Base-by-base conservation (phyloP, 1,140 invertebrate genomes). In the Zaprionus camerounensis region DNA sequence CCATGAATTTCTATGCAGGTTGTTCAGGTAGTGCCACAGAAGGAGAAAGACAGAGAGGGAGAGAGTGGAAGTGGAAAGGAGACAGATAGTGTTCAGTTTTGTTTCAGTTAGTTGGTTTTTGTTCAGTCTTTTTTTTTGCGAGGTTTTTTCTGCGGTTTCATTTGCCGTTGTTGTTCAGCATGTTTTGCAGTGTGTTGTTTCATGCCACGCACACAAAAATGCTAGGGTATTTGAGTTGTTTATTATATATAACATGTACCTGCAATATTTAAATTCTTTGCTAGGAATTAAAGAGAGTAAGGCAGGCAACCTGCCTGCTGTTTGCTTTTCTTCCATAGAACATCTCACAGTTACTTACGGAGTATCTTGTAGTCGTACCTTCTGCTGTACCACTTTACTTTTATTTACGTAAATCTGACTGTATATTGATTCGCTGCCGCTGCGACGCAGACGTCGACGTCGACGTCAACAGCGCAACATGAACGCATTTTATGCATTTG, bases 401-500 rank as follows among this genome's bases (percentile, higher is more conserved):
- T 22, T 51, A 51, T 24, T 24, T 22, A 24, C 6, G 20, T 76
- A 67, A 36, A 31, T 51, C 59, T 61, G 55, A 55, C 68, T 76
- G 77, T 67, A 59, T 80, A 87, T 87, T 87, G 83, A 87, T 87
- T 87, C 78, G 84, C 80, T 77, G 71, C 53, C 44, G 56, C 63
- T 44, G 67, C 62, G 61, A 5, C 55, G 36, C 20, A 26, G 38
- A 31, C 24, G 53, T 11, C 24, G n/a, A 5, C 5, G 24, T 3
- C 17, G 20, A 36, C 62, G 17, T n/a, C n/a, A 12, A 31, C 53
- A 44, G 13, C 41, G 66, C 58, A 70, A 38, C 57, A 75, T 59
- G 53, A 79, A 87, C 82, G 82, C 80, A 87, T 80, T 85, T 86
- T 78, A 59, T 68, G 79, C 76, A 85, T 86, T 82, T 82, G 69